Evolutionary conservation across 2,888 invertebrate genomes (phyloP).

Genomic region (Lasioglossum marginatum): DNA sequence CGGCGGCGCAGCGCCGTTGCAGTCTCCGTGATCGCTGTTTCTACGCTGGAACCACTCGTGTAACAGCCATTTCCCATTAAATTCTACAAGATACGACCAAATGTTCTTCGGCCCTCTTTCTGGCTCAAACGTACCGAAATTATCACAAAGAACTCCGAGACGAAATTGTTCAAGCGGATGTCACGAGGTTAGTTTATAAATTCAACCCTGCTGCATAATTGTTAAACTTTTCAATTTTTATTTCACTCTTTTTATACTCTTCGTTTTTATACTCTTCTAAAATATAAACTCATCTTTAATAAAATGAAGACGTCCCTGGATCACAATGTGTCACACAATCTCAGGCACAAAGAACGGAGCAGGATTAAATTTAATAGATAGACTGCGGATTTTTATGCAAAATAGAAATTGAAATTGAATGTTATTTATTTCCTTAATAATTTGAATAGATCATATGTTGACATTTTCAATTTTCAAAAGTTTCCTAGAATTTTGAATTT

Average conservation of each 20-base stretch:
- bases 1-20: conserved; percentile 16
- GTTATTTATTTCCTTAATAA: no score
- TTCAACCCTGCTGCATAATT: no score
- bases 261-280: not conserved
- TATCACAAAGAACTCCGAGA: not conserved
- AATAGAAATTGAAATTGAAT: no score
- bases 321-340: no score
- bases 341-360: no score
- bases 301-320: no score
- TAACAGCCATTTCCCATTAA: conserved; percentile 7
- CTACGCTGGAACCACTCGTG: conserved; percentile 17
- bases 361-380: no score
- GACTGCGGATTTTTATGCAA: no score
- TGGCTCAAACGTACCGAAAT: not conserved
- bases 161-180: not conserved
- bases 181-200: not conserved
- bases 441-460: no score
- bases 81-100: conserved; percentile 18
- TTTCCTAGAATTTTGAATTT: no score
- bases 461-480: no score
- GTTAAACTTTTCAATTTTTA: not conserved
- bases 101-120: not conserved
- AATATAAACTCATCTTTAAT: not conserved
- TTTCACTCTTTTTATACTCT: no score
- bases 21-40: conserved; percentile 9